Evolutionary conservation across 2,888 invertebrate genomes (phyloP).

Genomic region (Leptopilina myrica): DNA sequence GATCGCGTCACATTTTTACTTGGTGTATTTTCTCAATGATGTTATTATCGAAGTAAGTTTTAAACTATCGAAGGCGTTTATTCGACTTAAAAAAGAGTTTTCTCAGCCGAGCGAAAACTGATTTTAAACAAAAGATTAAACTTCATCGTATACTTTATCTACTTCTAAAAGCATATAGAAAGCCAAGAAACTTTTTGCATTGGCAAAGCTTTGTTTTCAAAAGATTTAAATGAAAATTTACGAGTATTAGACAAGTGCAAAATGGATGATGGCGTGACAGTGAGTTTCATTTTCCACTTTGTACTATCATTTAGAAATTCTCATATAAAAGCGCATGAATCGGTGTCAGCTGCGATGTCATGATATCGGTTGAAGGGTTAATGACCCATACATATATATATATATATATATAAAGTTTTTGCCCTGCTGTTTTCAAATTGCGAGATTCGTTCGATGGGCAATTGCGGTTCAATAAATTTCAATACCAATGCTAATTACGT

Average conservation of each 20-base stretch:
- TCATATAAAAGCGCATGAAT: not conserved
- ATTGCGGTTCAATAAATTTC: not conserved
- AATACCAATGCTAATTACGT: not conserved
- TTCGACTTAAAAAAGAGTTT: not conserved
- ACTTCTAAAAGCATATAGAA: not conserved
- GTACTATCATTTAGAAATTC: constrained; percentile 3
- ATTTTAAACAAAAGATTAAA: constrained; percentile 2
- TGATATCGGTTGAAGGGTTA: not conserved
- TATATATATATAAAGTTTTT: not conserved
- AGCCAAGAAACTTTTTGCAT: constrained; percentile 10
- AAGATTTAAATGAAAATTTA: not conserved
- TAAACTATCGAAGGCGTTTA: not conserved
- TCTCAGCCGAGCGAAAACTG: not conserved
- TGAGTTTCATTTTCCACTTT: not conserved
- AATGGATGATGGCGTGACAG: constrained; percentile 1
- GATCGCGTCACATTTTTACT: too few species aligned
- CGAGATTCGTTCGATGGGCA: not conserved
- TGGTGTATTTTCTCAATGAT: too few species aligned
- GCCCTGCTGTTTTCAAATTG: constrained; percentile 1
- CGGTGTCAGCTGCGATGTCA: not conserved
- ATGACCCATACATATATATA: not conserved
- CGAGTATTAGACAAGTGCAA: not conserved
- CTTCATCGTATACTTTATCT: not conserved
- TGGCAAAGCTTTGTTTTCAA: not conserved
- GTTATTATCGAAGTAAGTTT: not conserved